A percentile compares a stretch with the other conserved stretches of the same genome.
These are phyloP conservation scores for Siniperca chuatsi DNA, from an alignment of 2,113 vertebrate species.

Conservation along the genomic window DNA sequence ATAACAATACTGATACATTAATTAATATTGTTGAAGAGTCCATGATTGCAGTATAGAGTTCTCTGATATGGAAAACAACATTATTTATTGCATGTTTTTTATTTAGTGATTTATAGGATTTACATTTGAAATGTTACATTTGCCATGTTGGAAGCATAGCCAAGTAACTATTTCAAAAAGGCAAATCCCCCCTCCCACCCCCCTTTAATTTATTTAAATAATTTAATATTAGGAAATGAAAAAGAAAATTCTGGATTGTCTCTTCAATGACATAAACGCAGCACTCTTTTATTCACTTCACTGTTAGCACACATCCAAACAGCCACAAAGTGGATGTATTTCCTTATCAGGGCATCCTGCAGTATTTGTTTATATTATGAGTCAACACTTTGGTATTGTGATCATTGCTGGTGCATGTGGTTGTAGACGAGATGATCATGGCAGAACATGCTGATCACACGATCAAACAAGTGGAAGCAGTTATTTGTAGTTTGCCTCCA, in stretches of 20 bases:
- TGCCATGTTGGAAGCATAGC: neutral
- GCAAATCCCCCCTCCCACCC: neutral
- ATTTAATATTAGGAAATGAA: neutral
- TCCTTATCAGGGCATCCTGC: conserved; percentile 48
- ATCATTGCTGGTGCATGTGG: neutral
- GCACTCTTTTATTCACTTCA: neutral
- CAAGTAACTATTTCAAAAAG: neutral
- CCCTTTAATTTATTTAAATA: too few relatives aligned
- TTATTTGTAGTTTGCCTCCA: neutral
- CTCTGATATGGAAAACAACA: neutral
- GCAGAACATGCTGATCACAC: neutral
- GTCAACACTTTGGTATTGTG: conserved; percentile 55
- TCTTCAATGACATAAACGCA: too few relatives aligned
- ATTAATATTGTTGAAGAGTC: neutral
- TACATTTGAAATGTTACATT: neutral
- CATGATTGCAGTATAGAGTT: neutral
- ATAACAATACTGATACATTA: neutral
- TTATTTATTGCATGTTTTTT: neutral
- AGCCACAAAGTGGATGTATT: neutral
- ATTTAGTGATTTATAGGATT: neutral
- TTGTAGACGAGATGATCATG: neutral
- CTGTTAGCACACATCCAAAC: neutral
- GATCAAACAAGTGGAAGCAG: neutral
- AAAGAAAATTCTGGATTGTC: neutral
- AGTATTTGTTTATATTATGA: conserved; percentile 38